These are phyloP conservation scores for Neoaliturus tenellus DNA, from an alignment of 2,888 invertebrate species.

Conservation along the genomic window DNA sequence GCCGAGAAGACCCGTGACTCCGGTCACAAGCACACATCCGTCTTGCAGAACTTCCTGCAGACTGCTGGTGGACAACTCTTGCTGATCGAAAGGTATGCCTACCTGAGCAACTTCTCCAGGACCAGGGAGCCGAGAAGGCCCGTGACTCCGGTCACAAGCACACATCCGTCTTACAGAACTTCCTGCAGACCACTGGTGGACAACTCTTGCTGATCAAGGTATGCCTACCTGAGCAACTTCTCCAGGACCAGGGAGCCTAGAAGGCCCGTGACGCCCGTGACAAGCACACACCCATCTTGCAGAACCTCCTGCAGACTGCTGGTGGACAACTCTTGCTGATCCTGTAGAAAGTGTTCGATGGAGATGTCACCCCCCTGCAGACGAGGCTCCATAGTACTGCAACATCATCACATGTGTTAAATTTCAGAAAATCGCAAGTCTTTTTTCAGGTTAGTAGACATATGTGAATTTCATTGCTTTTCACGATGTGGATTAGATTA, in stretches of 20 bases:
- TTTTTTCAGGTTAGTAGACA: too few species aligned
- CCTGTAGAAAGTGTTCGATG: slow-evolving; percentile 41
- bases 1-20: slow-evolving; percentile 34
- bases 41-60: slow-evolving; percentile 24
- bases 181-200: slow-evolving; percentile 34
- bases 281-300: not conserved
- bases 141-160: slow-evolving; percentile 30
- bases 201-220: slow-evolving; percentile 10
- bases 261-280: slow-evolving; percentile 27
- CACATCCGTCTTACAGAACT: not conserved
- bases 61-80: slow-evolving; percentile 18
- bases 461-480: too few species aligned
- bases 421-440: too few species aligned
- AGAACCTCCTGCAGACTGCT: slow-evolving; percentile 32
- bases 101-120: slow-evolving; percentile 49
- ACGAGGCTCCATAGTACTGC: not conserved
- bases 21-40: slow-evolving; percentile 5
- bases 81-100: not conserved
- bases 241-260: slow-evolving; percentile 49
- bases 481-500: too few species aligned
- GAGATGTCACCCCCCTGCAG: slow-evolving; percentile 41
- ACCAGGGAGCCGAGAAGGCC: slow-evolving; percentile 48
- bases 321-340: slow-evolving; percentile 22
- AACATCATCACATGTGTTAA: not conserved
- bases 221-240: slow-evolving; percentile 34